Conservation (phyloP, 2,113 vertebrate species). For the rabbit (Oryctolagus cuniculus) region DNA sequence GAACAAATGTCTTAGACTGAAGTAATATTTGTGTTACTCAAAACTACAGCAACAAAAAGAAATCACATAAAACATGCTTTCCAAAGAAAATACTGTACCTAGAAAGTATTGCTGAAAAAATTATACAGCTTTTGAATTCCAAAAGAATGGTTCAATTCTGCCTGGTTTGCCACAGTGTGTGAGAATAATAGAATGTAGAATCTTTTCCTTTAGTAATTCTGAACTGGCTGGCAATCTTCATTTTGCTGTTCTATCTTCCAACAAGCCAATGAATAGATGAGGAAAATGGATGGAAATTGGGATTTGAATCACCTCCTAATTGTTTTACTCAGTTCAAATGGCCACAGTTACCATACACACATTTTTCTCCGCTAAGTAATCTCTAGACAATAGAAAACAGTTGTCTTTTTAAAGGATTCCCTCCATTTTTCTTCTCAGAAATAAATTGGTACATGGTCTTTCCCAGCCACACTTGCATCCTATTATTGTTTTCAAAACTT, state of each 20-base stretch:
- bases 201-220: constrained; percentile 25
- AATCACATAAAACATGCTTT: constrained; percentile 19
- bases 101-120: constrained; percentile 50
- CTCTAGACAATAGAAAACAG: constrained; percentile 73
- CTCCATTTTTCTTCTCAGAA: constrained; percentile 52
- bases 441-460: constrained; percentile 66
- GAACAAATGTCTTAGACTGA: constrained; percentile 39
- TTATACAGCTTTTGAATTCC: constrained; percentile 6
- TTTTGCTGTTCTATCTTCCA: constrained; percentile 70
- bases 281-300: constrained; percentile 75
- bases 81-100: constrained; percentile 39
- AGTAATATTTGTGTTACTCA: constrained; percentile 23
- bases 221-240: constrained; percentile 70
- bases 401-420: constrained; percentile 33
- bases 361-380: constrained; percentile 77
- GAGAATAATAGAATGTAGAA: neutral
- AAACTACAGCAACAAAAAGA: constrained; percentile 20
- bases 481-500: constrained; percentile 55
- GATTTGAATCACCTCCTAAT: constrained; percentile 75
- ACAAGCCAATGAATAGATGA: constrained; percentile 77
- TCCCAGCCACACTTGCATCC: constrained; percentile 19
- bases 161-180: neutral
- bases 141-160: constrained; percentile 52
- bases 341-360: constrained; percentile 63
- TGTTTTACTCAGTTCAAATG: constrained; percentile 70